phyloP scores from a whole-genome alignment of 2,888 invertebrate genomes.

The Hartigia nigra region DNA sequence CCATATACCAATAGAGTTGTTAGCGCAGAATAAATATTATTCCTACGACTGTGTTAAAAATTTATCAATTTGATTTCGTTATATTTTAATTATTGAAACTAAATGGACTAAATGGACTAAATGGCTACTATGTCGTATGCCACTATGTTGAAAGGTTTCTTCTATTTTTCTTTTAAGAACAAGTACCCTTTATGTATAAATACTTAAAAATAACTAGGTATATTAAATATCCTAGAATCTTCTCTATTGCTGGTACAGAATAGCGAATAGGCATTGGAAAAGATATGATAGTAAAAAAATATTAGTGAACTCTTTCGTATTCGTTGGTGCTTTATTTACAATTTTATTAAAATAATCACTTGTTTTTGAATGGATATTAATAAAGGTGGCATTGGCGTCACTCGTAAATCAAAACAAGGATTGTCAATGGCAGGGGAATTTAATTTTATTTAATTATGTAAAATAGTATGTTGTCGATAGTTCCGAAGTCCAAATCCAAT shows the following conservation, averaged over 20 bases:
- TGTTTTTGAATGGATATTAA: neutral
- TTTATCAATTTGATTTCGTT: neutral
- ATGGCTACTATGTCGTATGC: too few relatives aligned
- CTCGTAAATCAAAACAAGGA: neutral
- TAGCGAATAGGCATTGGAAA: neutral
- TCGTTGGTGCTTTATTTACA: too few relatives aligned
- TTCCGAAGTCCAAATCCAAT: slow-evolving; percentile 33
- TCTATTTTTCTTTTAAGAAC: too few relatives aligned
- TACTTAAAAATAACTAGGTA: too few relatives aligned
- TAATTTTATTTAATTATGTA: slow-evolving; percentile 21
- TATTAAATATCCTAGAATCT: too few relatives aligned
- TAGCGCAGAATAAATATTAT: neutral
- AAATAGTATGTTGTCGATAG: slow-evolving; percentile 24
- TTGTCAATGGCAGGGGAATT: neutral
- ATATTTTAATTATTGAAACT: neutral
- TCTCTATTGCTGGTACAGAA: too few relatives aligned
- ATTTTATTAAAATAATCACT: neutral
- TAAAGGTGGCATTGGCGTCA: neutral
- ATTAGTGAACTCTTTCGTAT: too few relatives aligned
- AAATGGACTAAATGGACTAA: neutral
- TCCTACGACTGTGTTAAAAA: neutral
- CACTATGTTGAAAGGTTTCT: too few relatives aligned
- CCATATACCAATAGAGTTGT: too few relatives aligned
- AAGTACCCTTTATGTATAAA: too few relatives aligned
- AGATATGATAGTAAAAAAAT: neutral